Conservation (phyloP, 1,140 invertebrate species). For the Drosophila kepulauana region DNA sequence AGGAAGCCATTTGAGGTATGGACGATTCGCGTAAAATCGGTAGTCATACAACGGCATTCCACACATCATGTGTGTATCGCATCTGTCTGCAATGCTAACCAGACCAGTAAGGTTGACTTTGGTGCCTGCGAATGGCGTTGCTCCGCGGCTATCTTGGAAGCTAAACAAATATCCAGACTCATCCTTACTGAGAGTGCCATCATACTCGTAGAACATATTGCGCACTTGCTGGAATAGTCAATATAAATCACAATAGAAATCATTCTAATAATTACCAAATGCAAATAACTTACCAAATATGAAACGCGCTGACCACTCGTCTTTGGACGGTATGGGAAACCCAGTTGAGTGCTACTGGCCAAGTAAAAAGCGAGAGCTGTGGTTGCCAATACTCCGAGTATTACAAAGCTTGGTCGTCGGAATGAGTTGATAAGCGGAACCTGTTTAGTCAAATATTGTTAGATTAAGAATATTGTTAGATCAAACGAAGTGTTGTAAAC, state of each 20-base stretch:
- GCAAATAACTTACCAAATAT: constrained; percentile 86
- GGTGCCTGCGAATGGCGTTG: constrained; percentile 85
- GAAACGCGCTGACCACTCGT: constrained; percentile 89
- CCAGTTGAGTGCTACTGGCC: constrained; percentile 88
- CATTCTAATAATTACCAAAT: not conserved
- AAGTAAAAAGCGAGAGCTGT: constrained; percentile 86
- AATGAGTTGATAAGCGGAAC: constrained; percentile 63
- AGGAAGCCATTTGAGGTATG: constrained; percentile 57
- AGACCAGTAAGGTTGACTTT: constrained; percentile 85
- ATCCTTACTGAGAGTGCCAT: constrained; percentile 85
- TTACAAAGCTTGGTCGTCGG: constrained; percentile 56
- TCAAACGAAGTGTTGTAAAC: not conserved
- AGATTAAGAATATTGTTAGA: too few species aligned
- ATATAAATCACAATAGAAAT: not conserved
- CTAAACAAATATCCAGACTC: constrained; percentile 90
- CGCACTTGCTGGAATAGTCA: constrained; percentile 86
- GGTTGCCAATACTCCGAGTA: constrained; percentile 85
- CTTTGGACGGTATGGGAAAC: constrained; percentile 91
- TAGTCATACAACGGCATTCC: constrained; percentile 91
- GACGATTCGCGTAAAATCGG: constrained; percentile 32
- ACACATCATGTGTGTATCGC: constrained; percentile 89
- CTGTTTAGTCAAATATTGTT: constrained; percentile 66
- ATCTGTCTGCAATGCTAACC: constrained; percentile 86
- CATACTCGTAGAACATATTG: too few species aligned
- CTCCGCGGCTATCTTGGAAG: constrained; percentile 89